phyloP scores from a whole-genome alignment of 2,888 invertebrate species.

The Cyclophora albipunctata region DNA sequence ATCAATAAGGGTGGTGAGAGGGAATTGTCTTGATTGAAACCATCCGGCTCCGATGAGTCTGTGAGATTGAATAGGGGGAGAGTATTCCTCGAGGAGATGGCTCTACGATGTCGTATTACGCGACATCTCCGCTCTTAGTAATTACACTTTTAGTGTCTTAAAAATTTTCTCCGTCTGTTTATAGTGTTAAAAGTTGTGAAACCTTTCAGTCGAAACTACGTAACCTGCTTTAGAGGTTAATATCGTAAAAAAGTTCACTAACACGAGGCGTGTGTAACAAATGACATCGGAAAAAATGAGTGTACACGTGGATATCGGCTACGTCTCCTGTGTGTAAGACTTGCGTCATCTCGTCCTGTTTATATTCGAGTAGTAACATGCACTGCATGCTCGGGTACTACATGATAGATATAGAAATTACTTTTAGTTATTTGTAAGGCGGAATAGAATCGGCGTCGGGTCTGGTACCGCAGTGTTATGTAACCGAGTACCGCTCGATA shows the following conservation, averaged over 20 bases:
- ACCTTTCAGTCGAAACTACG: too few relatives aligned
- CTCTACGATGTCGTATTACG: slow-evolving; percentile 46
- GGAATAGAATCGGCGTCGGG: slow-evolving; percentile 38
- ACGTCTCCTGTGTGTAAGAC: background rate
- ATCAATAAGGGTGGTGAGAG: too few relatives aligned
- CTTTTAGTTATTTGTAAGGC: slow-evolving; percentile 30
- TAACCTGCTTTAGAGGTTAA: too few relatives aligned
- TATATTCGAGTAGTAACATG: background rate
- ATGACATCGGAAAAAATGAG: too few relatives aligned
- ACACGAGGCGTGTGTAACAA: too few relatives aligned
- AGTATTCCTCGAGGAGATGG: slow-evolving; percentile 28
- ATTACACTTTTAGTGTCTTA: too few relatives aligned
- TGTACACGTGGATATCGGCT: background rate
- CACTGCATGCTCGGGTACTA: slow-evolving; percentile 1
- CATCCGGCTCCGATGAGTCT: slow-evolving; percentile 3
- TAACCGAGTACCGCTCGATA: slow-evolving; percentile 60
- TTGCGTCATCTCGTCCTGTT: background rate
- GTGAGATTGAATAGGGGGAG: slow-evolving; percentile 1
- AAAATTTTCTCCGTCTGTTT: too few relatives aligned
- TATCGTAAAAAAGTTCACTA: too few relatives aligned
- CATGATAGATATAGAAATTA: slow-evolving; percentile 8
- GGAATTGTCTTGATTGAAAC: slow-evolving; percentile 3
- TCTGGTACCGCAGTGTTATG: slow-evolving; percentile 66
- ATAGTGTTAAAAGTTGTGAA: background rate
- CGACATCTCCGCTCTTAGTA: slow-evolving; percentile 5